Conservation (phyloP, 1,140 invertebrate genomes). For the Drosophila repletoides region DNA sequence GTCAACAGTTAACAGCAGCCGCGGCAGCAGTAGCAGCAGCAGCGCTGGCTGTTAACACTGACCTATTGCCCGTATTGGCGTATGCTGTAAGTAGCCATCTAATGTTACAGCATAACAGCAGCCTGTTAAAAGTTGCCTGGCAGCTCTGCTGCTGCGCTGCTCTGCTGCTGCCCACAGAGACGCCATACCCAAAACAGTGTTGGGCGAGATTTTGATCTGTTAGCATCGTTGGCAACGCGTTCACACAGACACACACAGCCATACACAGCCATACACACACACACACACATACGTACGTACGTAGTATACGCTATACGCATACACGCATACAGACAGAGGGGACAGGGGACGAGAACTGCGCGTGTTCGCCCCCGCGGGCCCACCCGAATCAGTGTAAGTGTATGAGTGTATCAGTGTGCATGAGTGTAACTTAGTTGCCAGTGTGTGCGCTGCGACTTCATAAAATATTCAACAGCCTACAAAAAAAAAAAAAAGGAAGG, state of each 20-base stretch:
- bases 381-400: neutral
- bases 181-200: slow-evolving; percentile 47
- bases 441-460: slow-evolving; percentile 46
- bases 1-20: neutral
- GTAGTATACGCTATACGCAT: too few species aligned
- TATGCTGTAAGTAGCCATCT: slow-evolving; percentile 7
- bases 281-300: slow-evolving; percentile 7
- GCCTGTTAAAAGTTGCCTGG: slow-evolving; percentile 24
- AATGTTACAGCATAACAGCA: slow-evolving; percentile 42
- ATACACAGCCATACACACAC: neutral
- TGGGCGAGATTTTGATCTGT: slow-evolving; percentile 66
- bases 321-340: slow-evolving; percentile 24
- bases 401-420: neutral
- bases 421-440: slow-evolving; percentile 22
- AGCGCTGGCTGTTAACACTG: slow-evolving; percentile 63
- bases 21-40: neutral
- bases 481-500: slow-evolving; percentile 43
- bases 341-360: slow-evolving; percentile 53
- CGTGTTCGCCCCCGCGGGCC: slow-evolving; percentile 20
- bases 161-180: slow-evolving; percentile 11
- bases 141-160: neutral
- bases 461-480: slow-evolving; percentile 74
- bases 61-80: slow-evolving; percentile 55
- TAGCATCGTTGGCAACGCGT: slow-evolving; percentile 45
- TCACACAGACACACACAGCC: slow-evolving; percentile 22